Base-by-base conservation (phyloP, 2,888 invertebrate genomes). In the Magallana nippona region DNA sequence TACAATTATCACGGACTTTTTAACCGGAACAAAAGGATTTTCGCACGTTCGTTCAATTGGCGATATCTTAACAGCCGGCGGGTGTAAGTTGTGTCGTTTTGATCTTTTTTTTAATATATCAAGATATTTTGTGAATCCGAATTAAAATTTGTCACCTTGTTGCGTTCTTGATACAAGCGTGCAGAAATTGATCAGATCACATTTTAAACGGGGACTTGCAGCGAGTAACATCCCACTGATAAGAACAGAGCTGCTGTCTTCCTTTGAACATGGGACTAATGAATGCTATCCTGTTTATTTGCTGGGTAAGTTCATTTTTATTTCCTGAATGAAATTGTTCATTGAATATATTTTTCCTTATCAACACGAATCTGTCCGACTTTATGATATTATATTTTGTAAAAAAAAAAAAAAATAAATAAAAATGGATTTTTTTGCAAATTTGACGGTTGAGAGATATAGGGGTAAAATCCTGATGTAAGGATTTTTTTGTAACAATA, bases 91-190 rank as follows among this genome's bases (percentile, higher is more conserved):
- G 13, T 71, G 71, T 71, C 22, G 71, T 71, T 71, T 27, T 32
- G 71, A 71, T 71, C 71, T 27, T 44, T 44, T 44, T 44, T 44
- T 44, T 44, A 44, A 44, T 44, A 32, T 32, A 71, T 71, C 71
- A 32, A 71, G 71, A 32, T 71, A 71, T 71, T 71, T 71, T 71
- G 71, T 71, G 32, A 71, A 71, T 27, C 27, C 22, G 71, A 71
- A 71, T 71, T 71, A 71, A 71, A 71, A 44, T 71, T 71, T 71
- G 71, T 71, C 71, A 71, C 71, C 71, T 71, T 27, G 71, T 71
- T 71, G 27, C 15, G 32, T 71, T 71, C 22, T 27, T 27, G 71
- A 22, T 32, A 71, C 15, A 71, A 22, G 71, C 71, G 71, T 71
- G 71, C 27, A 71, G 71, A 27, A 5, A 71, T 71, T 71, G 71